Conservation (phyloP, 1,140 invertebrate genomes). For the Solen grandis region DNA sequence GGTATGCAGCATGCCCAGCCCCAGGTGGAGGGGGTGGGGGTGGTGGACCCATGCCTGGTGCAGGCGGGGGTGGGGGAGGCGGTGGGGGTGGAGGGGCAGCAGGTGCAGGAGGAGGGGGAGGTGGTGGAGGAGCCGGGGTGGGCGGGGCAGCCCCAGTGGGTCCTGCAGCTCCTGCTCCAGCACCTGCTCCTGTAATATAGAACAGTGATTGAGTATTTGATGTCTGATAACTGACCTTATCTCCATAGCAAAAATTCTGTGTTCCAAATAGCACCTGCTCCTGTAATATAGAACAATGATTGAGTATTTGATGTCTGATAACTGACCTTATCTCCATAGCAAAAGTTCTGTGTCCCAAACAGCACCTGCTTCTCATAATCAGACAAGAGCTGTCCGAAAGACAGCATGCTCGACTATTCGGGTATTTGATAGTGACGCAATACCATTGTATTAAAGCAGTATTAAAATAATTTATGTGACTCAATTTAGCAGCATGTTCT, state of each 20-base stretch:
- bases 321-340: too few relatives aligned
- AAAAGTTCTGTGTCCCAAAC: too few relatives aligned
- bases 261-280: constrained; percentile 38
- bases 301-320: too few relatives aligned
- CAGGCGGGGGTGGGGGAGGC: constrained; percentile 71
- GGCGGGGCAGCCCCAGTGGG: constrained; percentile 51
- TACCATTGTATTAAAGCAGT: too few relatives aligned
- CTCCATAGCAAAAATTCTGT: too few relatives aligned
- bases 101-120: constrained; percentile 69
- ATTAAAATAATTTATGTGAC: too few relatives aligned
- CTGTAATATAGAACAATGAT: neutral
- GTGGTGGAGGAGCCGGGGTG: constrained; percentile 61
- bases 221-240: too few relatives aligned
- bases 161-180: constrained; percentile 57
- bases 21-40: constrained; percentile 73
- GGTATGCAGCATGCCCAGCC: too few relatives aligned
- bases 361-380: constrained; percentile 43
- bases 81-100: constrained; percentile 78
- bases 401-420: too few relatives aligned
- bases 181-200: constrained; percentile 19
- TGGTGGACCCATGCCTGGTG: constrained; percentile 63
- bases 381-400: too few relatives aligned
- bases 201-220: neutral
- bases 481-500: too few relatives aligned
- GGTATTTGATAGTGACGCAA: too few relatives aligned